phyloP scores from a whole-genome alignment of 2,797 vertebrate genomes.

The Anguilla marmorata region DNA sequence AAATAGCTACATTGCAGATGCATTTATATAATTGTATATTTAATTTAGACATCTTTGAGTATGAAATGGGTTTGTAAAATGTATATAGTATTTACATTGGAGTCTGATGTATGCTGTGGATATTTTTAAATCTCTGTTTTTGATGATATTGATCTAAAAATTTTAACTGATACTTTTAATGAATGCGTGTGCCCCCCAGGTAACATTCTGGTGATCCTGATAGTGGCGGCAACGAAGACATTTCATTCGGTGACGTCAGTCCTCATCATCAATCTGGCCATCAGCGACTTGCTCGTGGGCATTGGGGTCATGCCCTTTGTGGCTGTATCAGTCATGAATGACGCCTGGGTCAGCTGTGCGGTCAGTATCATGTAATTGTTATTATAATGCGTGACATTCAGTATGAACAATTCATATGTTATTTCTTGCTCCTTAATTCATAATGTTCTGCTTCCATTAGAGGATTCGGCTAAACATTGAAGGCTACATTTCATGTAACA shows the following conservation, averaged over 20 bases:
- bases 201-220: constrained; percentile 76
- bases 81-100: not conserved
- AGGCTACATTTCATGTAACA: not conserved
- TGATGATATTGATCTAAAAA: not conserved
- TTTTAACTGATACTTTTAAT: not conserved
- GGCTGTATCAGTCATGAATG: constrained; percentile 73
- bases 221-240: constrained; percentile 75
- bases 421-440: not conserved
- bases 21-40: not conserved
- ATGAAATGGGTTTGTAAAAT: not conserved
- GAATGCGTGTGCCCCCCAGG: constrained; percentile 53
- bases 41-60: not conserved
- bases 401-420: not conserved
- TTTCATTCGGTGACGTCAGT: constrained; percentile 76
- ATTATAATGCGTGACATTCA: not conserved
- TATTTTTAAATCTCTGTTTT: constrained; percentile 28
- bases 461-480: not conserved
- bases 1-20: too few relatives aligned
- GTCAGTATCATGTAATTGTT: constrained; percentile 57
- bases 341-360: constrained; percentile 65
- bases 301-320: constrained; percentile 80
- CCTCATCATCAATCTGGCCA: constrained; percentile 78
- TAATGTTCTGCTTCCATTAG: not conserved
- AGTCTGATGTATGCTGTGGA: constrained; percentile 14
- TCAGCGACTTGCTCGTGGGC: constrained; percentile 80